A percentile compares a stretch with the other conserved stretches of the same genome.
phyloP scores from a whole-genome alignment of 2,113 vertebrate genomes.

The Verasper variegatus region DNA sequence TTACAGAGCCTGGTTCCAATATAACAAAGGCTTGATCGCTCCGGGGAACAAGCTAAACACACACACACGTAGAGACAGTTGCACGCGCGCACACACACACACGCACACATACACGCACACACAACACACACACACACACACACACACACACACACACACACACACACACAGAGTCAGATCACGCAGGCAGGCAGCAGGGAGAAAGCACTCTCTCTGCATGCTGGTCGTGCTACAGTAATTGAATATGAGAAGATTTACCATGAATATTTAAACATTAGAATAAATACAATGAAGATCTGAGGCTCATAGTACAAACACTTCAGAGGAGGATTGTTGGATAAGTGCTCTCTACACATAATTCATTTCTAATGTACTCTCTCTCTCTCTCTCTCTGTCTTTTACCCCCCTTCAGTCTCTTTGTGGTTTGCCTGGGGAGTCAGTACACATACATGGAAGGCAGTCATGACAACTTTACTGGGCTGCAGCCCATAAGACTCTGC shows the following conservation, averaged over 20 bases:
- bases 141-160: slow-evolving; percentile 26
- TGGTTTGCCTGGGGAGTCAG: slow-evolving; percentile 48
- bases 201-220: slow-evolving; percentile 75
- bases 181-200: slow-evolving; percentile 74
- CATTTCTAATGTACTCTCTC: slow-evolving; percentile 77
- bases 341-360: slow-evolving; percentile 78
- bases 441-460: slow-evolving; percentile 30
- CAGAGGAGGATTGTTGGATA: slow-evolving; percentile 77
- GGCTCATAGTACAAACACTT: slow-evolving; percentile 80
- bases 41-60: slow-evolving; percentile 79
- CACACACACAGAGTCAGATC: slow-evolving; percentile 54
- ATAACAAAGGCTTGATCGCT: slow-evolving; percentile 87
- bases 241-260: slow-evolving; percentile 90
- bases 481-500: slow-evolving; percentile 25
- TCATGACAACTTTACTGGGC: slow-evolving; percentile 47
- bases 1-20: slow-evolving; percentile 91
- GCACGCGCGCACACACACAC: slow-evolving; percentile 1
- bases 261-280: slow-evolving; percentile 92
- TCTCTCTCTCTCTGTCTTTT: slow-evolving; percentile 34
- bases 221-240: slow-evolving; percentile 83
- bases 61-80: slow-evolving; percentile 17
- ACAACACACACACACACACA: slow-evolving; percentile 25
- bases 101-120: slow-evolving; percentile 51
- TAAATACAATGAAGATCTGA: slow-evolving; percentile 86
- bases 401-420: slow-evolving; percentile 19